Conservation (phyloP, 2,888 invertebrate genomes). For the Amorpha juglandis region DNA sequence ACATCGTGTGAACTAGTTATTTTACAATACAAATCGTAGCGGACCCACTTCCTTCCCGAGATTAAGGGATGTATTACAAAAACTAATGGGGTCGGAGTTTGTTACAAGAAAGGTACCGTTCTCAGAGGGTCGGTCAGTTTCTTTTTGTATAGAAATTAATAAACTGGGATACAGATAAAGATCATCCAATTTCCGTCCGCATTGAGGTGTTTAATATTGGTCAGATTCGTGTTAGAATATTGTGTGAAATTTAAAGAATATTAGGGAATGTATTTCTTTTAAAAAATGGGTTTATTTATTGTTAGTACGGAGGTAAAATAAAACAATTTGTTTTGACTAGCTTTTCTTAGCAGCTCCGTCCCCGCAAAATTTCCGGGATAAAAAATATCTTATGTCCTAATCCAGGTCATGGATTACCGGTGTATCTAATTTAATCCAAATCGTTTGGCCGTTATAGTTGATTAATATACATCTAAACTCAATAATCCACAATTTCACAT, state of each 20-base stretch:
- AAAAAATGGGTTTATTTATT: too few species aligned
- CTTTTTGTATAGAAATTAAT: constrained; percentile 23
- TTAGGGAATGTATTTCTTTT: neutral
- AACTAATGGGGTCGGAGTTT: constrained; percentile 31
- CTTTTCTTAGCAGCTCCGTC: too few species aligned
- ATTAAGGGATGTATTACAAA: constrained; percentile 38
- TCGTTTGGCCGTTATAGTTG: too few species aligned
- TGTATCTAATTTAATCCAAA: too few species aligned
- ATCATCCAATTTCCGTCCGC: constrained; percentile 17
- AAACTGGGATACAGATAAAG: constrained; percentile 4
- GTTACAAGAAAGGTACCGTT: constrained; percentile 39
- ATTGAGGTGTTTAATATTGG: neutral
- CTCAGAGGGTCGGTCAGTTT: constrained; percentile 26
- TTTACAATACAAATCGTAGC: constrained; percentile 44
- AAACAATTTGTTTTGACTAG: too few species aligned
- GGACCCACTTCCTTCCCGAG: constrained; percentile 56
- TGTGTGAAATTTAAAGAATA: neutral
- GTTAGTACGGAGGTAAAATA: too few species aligned
- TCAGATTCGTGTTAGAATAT: neutral
- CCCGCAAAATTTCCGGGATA: too few species aligned
- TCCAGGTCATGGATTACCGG: too few species aligned
- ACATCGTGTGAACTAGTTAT: constrained; percentile 39
- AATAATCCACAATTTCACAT: too few species aligned
- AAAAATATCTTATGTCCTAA: too few species aligned
- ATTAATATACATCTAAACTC: too few species aligned